Percentiles rank a stretch among this genome's conserved stretches.
Evolutionary conservation across 2,113 vertebrate species (phyloP).

Genomic region (Synodontis membranacea): DNA sequence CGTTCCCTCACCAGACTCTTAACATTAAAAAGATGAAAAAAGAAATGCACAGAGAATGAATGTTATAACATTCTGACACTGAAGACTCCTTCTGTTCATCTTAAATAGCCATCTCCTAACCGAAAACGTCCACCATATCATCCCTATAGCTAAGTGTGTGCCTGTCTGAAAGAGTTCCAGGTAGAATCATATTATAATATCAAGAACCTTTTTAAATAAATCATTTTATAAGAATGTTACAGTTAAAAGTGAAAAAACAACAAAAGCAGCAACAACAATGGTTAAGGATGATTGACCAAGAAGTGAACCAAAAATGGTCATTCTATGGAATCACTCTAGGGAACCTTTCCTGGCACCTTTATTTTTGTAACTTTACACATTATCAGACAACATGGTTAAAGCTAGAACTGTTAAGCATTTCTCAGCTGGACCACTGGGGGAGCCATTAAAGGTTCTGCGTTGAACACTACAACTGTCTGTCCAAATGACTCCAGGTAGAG

Average conservation of each 20-base stretch:
- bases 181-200: too few species aligned
- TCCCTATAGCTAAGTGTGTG: too few species aligned
- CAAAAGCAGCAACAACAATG: background rate
- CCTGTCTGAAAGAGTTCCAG: too few species aligned
- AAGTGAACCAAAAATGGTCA: background rate
- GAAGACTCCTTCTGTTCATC: background rate
- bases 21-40: background rate
- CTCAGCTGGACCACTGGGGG: background rate
- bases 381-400: background rate
- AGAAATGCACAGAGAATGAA: background rate
- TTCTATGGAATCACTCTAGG: background rate
- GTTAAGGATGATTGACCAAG: background rate
- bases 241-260: background rate
- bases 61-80: background rate
- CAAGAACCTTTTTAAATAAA: too few species aligned
- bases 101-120: background rate
- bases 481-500: background rate
- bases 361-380: background rate
- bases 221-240: too few species aligned
- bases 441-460: background rate
- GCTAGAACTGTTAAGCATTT: background rate
- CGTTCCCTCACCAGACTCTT: background rate
- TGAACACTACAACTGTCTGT: background rate
- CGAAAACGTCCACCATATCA: background rate
- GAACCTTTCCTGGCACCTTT: background rate